These are phyloP conservation scores for Zoroaster sp. DNA, from an alignment of 53 echinoderm and acorn worm species.

Conservation along the genomic window DNA sequence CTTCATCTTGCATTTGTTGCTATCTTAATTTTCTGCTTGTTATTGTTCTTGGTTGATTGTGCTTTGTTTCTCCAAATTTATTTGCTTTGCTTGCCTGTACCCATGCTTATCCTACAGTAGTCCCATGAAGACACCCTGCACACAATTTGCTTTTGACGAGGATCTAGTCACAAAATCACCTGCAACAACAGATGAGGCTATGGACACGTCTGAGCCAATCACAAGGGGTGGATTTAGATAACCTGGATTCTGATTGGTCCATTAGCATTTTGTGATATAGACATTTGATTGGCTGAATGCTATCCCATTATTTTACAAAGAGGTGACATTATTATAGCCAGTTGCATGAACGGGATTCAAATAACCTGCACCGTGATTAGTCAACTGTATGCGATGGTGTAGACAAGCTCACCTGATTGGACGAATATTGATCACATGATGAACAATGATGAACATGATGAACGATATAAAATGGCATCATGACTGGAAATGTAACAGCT, in stretches of 20 bases:
- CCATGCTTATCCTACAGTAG: constrained; percentile 33
- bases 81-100: constrained; percentile 22
- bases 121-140: constrained; percentile 81
- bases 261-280: constrained; percentile 1
- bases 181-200: constrained; percentile 75
- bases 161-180: constrained; percentile 72
- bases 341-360: background rate
- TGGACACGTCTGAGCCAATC: constrained; percentile 87
- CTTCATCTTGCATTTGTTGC: background rate
- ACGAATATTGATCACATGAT: background rate
- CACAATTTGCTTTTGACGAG: constrained; percentile 97
- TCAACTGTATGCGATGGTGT: background rate
- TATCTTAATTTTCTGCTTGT: constrained; percentile 4
- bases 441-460: background rate
- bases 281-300: constrained; percentile 51
- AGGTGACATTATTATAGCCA: background rate
- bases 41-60: background rate
- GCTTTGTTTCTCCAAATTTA: background rate
- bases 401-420: background rate
- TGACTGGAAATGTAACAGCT: background rate
- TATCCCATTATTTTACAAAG: background rate
- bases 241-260: constrained; percentile 42
- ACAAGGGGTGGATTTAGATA: constrained; percentile 56
- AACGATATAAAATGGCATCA: background rate
- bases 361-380: background rate